Conservation (phyloP, 2,113 vertebrate genomes). For the Dipodomys merriami region DNA sequence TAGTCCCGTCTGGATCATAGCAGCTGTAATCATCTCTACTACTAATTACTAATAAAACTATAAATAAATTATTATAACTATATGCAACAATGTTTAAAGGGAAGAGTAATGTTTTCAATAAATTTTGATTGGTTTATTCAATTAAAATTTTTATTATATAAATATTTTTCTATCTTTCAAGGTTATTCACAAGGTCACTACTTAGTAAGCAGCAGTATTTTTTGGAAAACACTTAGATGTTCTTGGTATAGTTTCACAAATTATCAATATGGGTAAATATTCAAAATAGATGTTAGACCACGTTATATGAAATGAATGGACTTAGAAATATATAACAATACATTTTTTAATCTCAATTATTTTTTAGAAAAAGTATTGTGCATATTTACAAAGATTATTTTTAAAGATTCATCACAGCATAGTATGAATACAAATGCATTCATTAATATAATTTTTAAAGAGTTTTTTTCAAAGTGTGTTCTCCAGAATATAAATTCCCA, state of each 20-base stretch:
- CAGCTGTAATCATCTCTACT: neutral
- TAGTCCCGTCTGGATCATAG: neutral
- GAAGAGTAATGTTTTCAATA: slow-evolving; percentile 6
- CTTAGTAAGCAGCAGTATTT: slow-evolving; percentile 4
- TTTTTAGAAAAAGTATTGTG: slow-evolving; percentile 11
- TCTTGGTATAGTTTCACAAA: slow-evolving; percentile 31
- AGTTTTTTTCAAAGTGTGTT: slow-evolving; percentile 42
- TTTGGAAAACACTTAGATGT: neutral
- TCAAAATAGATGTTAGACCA: slow-evolving; percentile 34
- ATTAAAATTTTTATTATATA: slow-evolving; percentile 49
- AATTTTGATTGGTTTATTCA: slow-evolving; percentile 39
- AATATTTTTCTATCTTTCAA: slow-evolving; percentile 10
- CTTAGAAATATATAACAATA: neutral
- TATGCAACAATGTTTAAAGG: neutral
- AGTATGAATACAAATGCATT: neutral
- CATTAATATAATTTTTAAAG: slow-evolving; percentile 18
- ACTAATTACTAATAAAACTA: slow-evolving; percentile 20
- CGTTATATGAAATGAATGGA: slow-evolving; percentile 9
- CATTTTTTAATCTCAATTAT: neutral
- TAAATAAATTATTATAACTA: slow-evolving; percentile 16
- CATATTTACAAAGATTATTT: neutral
- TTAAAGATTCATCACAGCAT: neutral
- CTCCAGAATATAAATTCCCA: neutral
- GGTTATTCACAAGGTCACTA: slow-evolving; percentile 46
- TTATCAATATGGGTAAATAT: slow-evolving; percentile 7